These are phyloP conservation scores for Drosophila pseudoobscura DNA, from an alignment of 1,140 invertebrate species.

Conservation along the genomic window DNA sequence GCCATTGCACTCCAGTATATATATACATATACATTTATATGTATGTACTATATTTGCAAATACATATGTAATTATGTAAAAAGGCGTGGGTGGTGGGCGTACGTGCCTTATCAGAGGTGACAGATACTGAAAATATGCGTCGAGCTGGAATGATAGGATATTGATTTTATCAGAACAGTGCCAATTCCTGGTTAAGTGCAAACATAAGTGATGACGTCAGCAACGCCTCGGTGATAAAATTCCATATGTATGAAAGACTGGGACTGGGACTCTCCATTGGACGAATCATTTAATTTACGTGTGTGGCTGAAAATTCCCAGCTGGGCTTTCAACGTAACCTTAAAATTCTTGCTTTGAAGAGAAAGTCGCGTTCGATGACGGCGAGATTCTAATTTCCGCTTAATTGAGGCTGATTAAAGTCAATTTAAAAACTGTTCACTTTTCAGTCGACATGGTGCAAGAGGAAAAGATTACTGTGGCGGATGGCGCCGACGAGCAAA, in stretches of 20 bases:
- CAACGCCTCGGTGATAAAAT: conserved; percentile 3
- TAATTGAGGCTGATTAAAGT: conserved; percentile 63
- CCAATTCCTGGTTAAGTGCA: conserved; percentile 9
- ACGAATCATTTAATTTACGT: not conserved
- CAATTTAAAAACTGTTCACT: conserved; percentile 43
- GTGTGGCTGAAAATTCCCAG: conserved; percentile 19
- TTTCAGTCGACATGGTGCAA: conserved; percentile 66
- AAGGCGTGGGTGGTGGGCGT: not conserved
- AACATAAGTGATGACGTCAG: conserved; percentile 32
- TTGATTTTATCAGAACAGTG: conserved; percentile 16
- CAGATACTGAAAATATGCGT: conserved; percentile 13
- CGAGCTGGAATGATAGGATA: conserved; percentile 4
- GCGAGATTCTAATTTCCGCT: conserved; percentile 20
- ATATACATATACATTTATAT: not conserved
- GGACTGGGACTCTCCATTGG: not conserved
- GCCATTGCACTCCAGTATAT: conserved; percentile 13
- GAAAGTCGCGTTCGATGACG: conserved; percentile 20
- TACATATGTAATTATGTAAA: not conserved
- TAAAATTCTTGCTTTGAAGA: conserved; percentile 9
- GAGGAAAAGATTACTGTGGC: conserved; percentile 60
- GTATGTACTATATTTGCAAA: conserved; percentile 21
- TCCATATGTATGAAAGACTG: conserved; percentile 1
- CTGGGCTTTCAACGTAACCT: conserved; percentile 19
- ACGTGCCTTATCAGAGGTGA: conserved; percentile 20
- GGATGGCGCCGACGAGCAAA: conserved; percentile 88